These are phyloP conservation scores for Ganaspis brasiliensis DNA, from an alignment of 2,888 invertebrate genomes.

Conservation along the genomic window DNA sequence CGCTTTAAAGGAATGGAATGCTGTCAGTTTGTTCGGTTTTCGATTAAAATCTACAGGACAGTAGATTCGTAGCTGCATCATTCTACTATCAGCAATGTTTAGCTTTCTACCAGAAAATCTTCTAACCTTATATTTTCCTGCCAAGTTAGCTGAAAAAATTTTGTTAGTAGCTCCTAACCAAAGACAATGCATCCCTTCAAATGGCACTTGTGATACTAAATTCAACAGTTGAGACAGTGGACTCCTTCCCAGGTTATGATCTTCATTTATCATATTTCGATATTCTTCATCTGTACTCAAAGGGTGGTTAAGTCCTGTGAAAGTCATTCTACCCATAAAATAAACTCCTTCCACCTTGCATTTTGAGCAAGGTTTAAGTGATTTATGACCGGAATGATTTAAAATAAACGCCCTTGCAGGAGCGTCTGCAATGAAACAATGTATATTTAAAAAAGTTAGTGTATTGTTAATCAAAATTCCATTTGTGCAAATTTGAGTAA, in stretches of 20 bases:
- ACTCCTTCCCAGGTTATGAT: not conserved
- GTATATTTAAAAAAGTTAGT: slow-evolving; percentile 41
- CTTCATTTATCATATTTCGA: not conserved
- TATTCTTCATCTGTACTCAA: not conserved
- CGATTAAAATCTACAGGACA: slow-evolving; percentile 11
- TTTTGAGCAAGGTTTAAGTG: slow-evolving; percentile 49
- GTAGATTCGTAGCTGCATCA: not conserved
- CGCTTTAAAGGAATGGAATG: slow-evolving; percentile 35
- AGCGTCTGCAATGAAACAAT: slow-evolving; percentile 57
- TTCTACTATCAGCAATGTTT: slow-evolving; percentile 20
- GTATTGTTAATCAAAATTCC: slow-evolving; percentile 42
- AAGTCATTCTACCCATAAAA: not conserved
- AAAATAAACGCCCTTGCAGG: slow-evolving; percentile 57
- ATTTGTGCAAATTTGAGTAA: slow-evolving; percentile 13
- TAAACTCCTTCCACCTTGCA: slow-evolving; percentile 33
- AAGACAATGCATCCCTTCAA: slow-evolving; percentile 4
- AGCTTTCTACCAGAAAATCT: slow-evolving; percentile 2
- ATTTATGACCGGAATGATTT: slow-evolving; percentile 48
- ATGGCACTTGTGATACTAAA: slow-evolving; percentile 14
- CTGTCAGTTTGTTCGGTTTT: slow-evolving; percentile 16
- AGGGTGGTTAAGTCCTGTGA: not conserved
- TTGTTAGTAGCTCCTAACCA: not conserved
- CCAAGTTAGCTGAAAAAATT: not conserved
- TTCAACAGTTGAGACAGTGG: not conserved
- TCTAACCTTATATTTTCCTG: not conserved